These are phyloP conservation scores for Gerris buenoi DNA, from an alignment of 1,140 invertebrate species.

Conservation along the genomic window DNA sequence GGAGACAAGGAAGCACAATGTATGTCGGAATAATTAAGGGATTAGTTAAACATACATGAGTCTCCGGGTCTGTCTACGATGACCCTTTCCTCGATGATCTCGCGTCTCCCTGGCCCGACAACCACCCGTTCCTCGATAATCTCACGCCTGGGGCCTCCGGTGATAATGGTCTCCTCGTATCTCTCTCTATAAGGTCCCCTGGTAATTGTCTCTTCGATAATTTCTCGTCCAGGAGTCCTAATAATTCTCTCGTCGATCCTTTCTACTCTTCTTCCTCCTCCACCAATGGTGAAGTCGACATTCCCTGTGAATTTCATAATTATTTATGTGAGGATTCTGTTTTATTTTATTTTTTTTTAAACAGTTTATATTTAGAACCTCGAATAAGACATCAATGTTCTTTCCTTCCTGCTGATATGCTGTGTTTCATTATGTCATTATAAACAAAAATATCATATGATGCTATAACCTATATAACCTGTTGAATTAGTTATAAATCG, in stretches of 20 bases:
- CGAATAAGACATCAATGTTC: too few species aligned
- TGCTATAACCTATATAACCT: too few species aligned
- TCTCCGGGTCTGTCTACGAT: not conserved
- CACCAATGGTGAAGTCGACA: not conserved
- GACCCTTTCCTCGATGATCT: not conserved
- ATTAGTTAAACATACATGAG: not conserved
- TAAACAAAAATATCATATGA: too few species aligned
- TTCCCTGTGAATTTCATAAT: not conserved
- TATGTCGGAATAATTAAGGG: not conserved
- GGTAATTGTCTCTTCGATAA: not conserved
- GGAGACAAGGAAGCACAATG: too few species aligned
- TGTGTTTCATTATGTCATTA: too few species aligned
- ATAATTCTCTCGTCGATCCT: not conserved
- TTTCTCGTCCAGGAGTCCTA: not conserved
- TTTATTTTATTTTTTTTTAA: too few species aligned
- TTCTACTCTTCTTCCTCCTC: not conserved
- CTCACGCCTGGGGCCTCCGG: not conserved
- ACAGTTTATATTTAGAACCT: too few species aligned
- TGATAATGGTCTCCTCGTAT: not conserved
- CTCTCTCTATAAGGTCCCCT: not conserved
- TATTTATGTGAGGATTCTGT: too few species aligned
- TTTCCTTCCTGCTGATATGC: too few species aligned
- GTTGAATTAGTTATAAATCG: too few species aligned
- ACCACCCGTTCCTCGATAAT: not conserved
- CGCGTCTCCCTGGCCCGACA: not conserved